Evolutionary conservation across 2,113 vertebrate genomes (phyloP).

Genomic region (Brevimyrus niger): DNA sequence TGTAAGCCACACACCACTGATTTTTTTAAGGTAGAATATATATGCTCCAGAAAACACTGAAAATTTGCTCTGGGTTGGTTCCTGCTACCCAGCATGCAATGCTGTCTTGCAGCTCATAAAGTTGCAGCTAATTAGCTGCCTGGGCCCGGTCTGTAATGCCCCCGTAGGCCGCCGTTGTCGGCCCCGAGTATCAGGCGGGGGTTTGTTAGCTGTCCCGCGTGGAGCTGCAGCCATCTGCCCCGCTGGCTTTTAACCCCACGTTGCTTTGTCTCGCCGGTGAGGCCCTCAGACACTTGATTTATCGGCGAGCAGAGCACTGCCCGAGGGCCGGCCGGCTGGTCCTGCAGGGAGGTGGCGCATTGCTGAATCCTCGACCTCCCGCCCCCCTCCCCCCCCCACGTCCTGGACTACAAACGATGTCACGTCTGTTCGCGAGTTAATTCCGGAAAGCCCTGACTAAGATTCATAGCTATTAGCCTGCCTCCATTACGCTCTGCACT

Average conservation of each 20-base stretch:
- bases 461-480: background rate
- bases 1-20: background rate
- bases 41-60: background rate
- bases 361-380: background rate
- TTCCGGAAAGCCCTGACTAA: background rate
- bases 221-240: constrained; percentile 45
- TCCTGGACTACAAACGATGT: background rate
- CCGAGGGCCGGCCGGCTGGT: background rate
- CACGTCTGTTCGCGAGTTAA: background rate
- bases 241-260: constrained; percentile 27
- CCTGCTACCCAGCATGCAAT: background rate
- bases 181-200: constrained; percentile 14
- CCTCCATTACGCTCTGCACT: background rate
- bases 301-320: background rate
- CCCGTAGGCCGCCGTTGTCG: background rate
- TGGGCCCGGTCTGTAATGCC: background rate
- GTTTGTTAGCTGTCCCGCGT: constrained; percentile 33
- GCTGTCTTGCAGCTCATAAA: background rate
- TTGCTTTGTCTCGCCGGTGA: constrained; percentile 21
- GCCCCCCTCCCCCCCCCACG: background rate
- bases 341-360: background rate
- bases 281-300: background rate
- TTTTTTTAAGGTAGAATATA: background rate
- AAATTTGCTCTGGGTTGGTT: background rate
- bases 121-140: background rate